Evolutionary conservation across 2,113 vertebrate genomes (phyloP).

Genomic region (Amazona guildingii): DNA sequence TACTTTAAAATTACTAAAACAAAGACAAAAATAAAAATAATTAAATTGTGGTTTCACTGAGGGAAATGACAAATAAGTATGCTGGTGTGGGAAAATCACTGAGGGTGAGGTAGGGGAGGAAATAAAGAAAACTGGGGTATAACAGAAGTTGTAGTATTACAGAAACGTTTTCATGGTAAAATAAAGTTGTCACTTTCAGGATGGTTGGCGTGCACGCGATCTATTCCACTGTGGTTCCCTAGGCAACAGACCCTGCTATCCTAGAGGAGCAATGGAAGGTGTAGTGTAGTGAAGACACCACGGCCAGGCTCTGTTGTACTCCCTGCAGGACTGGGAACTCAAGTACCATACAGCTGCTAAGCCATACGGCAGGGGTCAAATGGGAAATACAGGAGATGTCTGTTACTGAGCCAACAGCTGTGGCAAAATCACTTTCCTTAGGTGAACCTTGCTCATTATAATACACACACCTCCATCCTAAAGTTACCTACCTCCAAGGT

Average conservation of each 20-base stretch:
- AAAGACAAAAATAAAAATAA: background rate
- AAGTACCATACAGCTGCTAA: background rate
- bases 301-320: background rate
- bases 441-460: background rate
- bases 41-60: background rate
- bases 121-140: background rate
- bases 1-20: background rate
- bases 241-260: background rate
- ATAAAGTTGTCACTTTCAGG: background rate
- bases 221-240: background rate
- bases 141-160: background rate
- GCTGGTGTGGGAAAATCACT: background rate
- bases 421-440: background rate
- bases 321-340: background rate
- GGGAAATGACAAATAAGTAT: background rate
- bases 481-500: background rate
- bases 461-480: background rate
- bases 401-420: background rate
- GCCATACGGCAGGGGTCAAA: background rate
- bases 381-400: background rate
- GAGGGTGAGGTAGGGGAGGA: background rate
- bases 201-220: background rate
- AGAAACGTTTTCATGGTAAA: background rate
- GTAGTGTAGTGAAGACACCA: background rate
- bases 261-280: background rate